phyloP scores from a whole-genome alignment of 2,113 vertebrate species.

The Picathartes gymnocephalus region DNA sequence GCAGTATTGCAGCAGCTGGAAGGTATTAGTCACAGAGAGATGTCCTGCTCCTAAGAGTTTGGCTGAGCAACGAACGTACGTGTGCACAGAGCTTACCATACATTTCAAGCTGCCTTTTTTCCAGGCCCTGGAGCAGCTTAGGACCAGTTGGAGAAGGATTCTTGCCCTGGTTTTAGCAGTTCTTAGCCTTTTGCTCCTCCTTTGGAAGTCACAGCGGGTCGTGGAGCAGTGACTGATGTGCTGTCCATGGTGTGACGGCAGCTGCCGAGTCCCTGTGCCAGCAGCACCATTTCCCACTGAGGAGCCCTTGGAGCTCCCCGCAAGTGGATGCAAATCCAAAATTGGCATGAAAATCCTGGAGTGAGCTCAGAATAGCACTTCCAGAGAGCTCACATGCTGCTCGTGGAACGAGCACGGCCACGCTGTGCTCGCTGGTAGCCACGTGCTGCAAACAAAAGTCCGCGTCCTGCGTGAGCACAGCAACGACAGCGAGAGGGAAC shows the following conservation, averaged over 20 bases:
- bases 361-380: background rate
- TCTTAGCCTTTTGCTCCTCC: background rate
- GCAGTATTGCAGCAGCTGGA: background rate
- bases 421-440: background rate
- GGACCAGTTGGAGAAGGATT: background rate
- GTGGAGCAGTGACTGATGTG: background rate
- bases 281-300: background rate
- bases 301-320: background rate
- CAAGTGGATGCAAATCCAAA: background rate
- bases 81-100: background rate
- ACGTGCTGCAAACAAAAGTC: accelerated
- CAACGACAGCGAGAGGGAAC: accelerated
- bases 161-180: background rate
- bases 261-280: background rate
- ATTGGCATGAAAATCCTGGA: background rate
- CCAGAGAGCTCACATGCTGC: background rate
- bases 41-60: background rate
- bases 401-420: background rate
- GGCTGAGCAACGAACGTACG: background rate
- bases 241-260: background rate
- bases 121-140: background rate
- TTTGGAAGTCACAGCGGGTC: background rate
- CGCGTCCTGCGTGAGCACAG: accelerated
- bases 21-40: background rate
- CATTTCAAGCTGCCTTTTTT: background rate